phyloP scores from a whole-genome alignment of 2,113 vertebrate species.

The Aptenodytes forsteri region DNA sequence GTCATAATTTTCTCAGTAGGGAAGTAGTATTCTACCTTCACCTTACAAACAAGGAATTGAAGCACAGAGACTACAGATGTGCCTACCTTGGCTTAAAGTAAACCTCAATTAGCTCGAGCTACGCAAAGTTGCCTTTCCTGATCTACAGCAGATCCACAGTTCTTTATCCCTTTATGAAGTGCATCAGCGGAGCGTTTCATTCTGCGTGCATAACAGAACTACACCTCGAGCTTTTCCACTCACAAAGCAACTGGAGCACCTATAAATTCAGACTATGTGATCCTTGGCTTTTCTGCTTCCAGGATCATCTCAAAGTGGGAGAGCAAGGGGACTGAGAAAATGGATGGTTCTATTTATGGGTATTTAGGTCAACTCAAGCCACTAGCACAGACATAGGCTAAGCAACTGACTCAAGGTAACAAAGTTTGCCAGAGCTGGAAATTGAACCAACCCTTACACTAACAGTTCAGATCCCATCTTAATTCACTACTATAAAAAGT shows the following conservation, averaged over 20 bases:
- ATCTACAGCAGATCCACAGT: neutral
- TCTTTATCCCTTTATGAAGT: neutral
- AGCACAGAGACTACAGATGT: neutral
- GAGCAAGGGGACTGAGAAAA: neutral
- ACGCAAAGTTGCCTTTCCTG: neutral
- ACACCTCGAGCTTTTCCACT: neutral
- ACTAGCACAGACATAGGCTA: neutral
- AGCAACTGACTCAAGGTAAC: no score
- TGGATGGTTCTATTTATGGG: neutral
- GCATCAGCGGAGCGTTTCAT: neutral
- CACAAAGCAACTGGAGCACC: neutral
- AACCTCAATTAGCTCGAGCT: neutral
- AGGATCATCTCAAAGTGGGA: neutral
- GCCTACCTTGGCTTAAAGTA: neutral
- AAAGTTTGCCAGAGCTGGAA: neutral
- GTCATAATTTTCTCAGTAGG: neutral
- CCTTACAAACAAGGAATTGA: neutral
- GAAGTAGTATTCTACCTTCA: neutral
- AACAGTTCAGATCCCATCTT: neutral
- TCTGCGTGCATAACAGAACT: neutral
- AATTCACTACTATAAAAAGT: neutral
- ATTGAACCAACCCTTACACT: neutral
- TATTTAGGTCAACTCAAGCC: neutral
- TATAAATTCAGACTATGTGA: neutral
- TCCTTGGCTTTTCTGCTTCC: neutral